phyloP scores from a whole-genome alignment of 37 sponge, comb jelly and placozoan species.

The Haliclona indistincta region DNA sequence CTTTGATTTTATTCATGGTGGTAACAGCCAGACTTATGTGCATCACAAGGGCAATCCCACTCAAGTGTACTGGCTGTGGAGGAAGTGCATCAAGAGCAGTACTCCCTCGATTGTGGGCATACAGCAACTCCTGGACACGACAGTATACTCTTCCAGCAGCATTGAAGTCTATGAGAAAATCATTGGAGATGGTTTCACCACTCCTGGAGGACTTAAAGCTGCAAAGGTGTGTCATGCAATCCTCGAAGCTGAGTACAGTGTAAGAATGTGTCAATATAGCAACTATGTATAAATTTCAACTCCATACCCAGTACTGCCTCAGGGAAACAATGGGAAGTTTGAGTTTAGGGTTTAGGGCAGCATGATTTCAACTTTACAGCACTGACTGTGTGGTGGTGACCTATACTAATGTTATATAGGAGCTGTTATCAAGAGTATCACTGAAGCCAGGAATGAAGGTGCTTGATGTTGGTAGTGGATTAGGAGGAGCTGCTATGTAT shows the following conservation, averaged over 20 bases:
- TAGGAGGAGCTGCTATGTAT: constrained; percentile 51
- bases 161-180: constrained; percentile 38
- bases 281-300: too few relatives aligned
- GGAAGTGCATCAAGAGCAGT: constrained; percentile 22
- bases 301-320: too few relatives aligned
- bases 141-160: constrained; percentile 15
- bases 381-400: background rate
- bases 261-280: background rate
- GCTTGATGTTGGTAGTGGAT: constrained; percentile 64
- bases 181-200: constrained; percentile 35
- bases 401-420: constrained; percentile 15
- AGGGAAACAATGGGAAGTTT: too few relatives aligned
- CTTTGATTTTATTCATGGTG: constrained; percentile 22
- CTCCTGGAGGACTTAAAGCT: constrained; percentile 37
- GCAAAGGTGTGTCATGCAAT: constrained; percentile 17
- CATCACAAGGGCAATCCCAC: constrained; percentile 23
- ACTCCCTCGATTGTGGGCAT: background rate
- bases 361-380: background rate
- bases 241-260: background rate
- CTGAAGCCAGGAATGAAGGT: constrained; percentile 21
- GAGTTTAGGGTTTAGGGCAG: too few relatives aligned
- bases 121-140: constrained; percentile 20
- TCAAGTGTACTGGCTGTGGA: constrained; percentile 59
- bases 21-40: constrained; percentile 48
- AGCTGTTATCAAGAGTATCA: constrained; percentile 7